Base-by-base conservation (phyloP, 2,113 vertebrate species). In the Tauraco erythrolophus region DNA sequence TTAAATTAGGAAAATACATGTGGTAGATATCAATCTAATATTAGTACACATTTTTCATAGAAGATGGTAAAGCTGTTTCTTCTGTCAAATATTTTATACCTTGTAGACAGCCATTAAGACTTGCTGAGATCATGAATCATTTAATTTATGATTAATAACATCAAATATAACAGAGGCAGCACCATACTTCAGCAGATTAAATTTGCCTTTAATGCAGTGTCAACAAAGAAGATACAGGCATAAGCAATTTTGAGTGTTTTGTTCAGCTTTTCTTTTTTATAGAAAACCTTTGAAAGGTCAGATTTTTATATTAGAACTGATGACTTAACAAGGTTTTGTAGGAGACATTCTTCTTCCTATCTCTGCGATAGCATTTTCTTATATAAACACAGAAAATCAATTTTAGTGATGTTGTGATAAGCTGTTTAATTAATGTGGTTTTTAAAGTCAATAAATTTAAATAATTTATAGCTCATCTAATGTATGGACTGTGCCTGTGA, bases 141-240 rank as follows among this genome's bases (percentile, higher is more conserved):
- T 93, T 96, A 96, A 93, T 82, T 94, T 72, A 90, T 97, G 96
- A 97, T 98, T 97, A 97, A 96, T 97, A 89, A 90, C 91, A 78
- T 92, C 92, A 93, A 92, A 89, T 95, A 50, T 84, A 66, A 83
- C 87, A 88, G 93, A 77, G 62, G 66, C n/a, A 83, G 30, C 25
- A 85, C 51, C 45, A 51, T 93, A 69, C 50, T 97, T 97, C 88
- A 80, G 90, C 91, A 94, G 69, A 95, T 96, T 93, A 97, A 96
- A 94, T 94, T 92, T 96, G 62, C 91, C 39, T 92, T 93, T 93
- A 97, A 78, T 97, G 93, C 91, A 92, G 39, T 70, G 88, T 92
- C 62, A 50, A 88, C 68, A 94, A 97, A 95, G 94, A 94, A 84
- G 88, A 91, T 91, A 85, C 31, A 87, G 25, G 85, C 50, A 86